Conservation (phyloP, 2,888 invertebrate species). For the Emmelina monodactyla region DNA sequence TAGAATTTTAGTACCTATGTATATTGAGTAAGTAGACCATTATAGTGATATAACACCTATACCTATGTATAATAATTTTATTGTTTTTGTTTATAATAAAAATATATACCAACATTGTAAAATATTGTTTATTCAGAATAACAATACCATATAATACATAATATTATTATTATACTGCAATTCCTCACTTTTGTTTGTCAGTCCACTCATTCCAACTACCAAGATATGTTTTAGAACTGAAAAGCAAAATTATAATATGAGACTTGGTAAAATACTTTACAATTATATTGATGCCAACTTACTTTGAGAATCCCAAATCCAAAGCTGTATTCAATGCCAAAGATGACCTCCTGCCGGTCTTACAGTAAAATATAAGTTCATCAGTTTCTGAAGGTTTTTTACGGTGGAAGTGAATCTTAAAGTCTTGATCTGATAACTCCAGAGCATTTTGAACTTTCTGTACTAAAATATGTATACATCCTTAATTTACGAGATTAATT, state of each 20-base stretch:
- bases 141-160: too few relatives aligned
- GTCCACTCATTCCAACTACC: slow-evolving; percentile 62
- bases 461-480: too few relatives aligned
- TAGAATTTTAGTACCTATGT: slow-evolving; percentile 3
- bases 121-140: too few relatives aligned
- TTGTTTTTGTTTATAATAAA: too few relatives aligned
- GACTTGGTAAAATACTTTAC: too few relatives aligned
- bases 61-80: too few relatives aligned
- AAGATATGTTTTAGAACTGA: slow-evolving; percentile 52
- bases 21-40: not conserved
- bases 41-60: not conserved
- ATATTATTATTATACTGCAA: not conserved
- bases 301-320: slow-evolving; percentile 53
- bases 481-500: too few relatives aligned
- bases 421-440: slow-evolving; percentile 46
- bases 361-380: slow-evolving; percentile 54
- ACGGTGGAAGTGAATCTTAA: slow-evolving; percentile 34
- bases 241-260: slow-evolving; percentile 19
- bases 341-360: slow-evolving; percentile 40
- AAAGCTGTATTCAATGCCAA: slow-evolving; percentile 46
- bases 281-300: slow-evolving; percentile 12
- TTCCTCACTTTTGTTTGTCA: slow-evolving; percentile 27
- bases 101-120: too few relatives aligned
- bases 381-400: slow-evolving; percentile 40
- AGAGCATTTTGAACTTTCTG: slow-evolving; percentile 32